Evolutionary conservation across 2,888 invertebrate genomes (phyloP), one percentile per base, ranked within the genome.

Genomic region (Watsonalla binaria): DNA sequence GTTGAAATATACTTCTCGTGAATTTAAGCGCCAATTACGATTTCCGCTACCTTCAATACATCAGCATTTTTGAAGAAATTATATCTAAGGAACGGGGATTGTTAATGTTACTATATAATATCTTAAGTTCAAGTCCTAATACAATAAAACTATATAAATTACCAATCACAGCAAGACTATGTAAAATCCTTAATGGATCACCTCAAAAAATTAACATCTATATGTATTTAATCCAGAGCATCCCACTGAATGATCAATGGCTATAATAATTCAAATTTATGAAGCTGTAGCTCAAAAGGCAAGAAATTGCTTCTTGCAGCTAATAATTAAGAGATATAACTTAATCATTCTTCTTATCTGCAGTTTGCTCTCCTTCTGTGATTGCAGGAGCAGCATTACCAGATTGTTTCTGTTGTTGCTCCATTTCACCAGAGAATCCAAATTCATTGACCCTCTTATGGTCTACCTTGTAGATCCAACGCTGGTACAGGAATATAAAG

Each of bases 381-480:
- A 90, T 83, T 47, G 89, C 86, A 33, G 81, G 76, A 48, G 76
- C 71, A 2, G 73, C 80, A 73, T 78, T 84, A 46, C 80, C 81
- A 13, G 67, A 62, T 62, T 74, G 67, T 56, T 87, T 78, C 70
- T 92, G 76, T 61, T 93, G 92, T 48, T 93, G 92, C 63, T 95
- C 94, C 95, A 97, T 97, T 81, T 98, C 98, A 46, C 96, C 97
- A 46, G 97, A 96, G 82, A 96, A 98, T n/a, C 99, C 99, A 91
- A 97, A 99, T 83, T 99, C 99, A 85, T 99, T 99, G 53, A 98
- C 94, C 62, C 99, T 93, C 61, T 95, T 95, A 56, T 95, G 96
- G 87, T 99, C 99, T 47, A 97, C 98, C 71, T 98, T 97, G 91
- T 99, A 99, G 67, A 99, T 98, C 96, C 97, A 99, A 62, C 98